Conservation (phyloP, 2,113 vertebrate genomes). For the Bucco capensis region DNA sequence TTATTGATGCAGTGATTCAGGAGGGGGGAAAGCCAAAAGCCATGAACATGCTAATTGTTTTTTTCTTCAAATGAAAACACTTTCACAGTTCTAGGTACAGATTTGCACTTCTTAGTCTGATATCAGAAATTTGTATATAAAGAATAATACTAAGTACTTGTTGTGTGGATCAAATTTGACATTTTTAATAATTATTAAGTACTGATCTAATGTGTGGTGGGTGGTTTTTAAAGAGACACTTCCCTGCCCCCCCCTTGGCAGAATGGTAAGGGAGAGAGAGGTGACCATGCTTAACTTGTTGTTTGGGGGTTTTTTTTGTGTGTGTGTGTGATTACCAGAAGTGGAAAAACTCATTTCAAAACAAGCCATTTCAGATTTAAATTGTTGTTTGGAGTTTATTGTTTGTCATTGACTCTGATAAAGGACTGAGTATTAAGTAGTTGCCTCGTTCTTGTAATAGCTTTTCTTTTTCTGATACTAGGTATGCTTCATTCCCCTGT, state of each 20-base stretch:
- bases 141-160: neutral
- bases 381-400: neutral
- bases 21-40: neutral
- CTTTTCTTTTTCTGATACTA: neutral
- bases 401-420: neutral
- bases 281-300: neutral
- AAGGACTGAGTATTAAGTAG: neutral
- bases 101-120: neutral
- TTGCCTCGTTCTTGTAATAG: neutral
- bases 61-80: neutral
- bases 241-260: accelerated
- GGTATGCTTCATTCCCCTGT: neutral
- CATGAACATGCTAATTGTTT: neutral
- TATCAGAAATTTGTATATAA: neutral
- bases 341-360: neutral
- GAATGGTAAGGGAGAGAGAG: neutral
- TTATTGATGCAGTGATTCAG: neutral
- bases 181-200: neutral
- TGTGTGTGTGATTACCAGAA: neutral
- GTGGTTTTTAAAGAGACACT: neutral
- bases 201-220: neutral
- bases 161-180: neutral
- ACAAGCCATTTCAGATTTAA: neutral
- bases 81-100: neutral
- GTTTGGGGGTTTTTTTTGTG: too few species aligned